Conservation (phyloP, 1,140 invertebrate genomes). For the Microplitis mediator region DNA sequence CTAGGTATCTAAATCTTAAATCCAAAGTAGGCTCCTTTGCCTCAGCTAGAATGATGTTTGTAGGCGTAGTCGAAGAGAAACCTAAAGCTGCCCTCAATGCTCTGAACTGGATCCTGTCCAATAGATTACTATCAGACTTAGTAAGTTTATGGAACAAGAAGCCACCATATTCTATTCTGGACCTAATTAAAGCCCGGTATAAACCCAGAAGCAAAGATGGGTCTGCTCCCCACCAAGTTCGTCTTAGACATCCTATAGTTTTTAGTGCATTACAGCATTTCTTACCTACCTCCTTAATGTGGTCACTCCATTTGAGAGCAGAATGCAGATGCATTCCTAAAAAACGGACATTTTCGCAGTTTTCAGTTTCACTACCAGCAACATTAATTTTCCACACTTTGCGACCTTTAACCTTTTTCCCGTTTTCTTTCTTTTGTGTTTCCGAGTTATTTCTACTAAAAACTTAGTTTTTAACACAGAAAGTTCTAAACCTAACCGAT, state of each 20-base stretch:
- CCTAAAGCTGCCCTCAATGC: conserved; percentile 1
- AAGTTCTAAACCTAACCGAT: conserved; percentile 1
- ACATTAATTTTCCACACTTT: neutral
- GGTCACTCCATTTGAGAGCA: neutral
- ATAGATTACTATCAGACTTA: neutral
- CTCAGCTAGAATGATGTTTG: no score
- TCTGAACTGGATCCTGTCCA: conserved; percentile 20
- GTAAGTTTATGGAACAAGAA: conserved; percentile 13
- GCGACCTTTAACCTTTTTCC: neutral
- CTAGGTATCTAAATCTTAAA: no score
- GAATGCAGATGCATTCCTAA: conserved; percentile 15
- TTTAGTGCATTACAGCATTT: conserved; percentile 17
- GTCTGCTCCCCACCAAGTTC: conserved; percentile 22
- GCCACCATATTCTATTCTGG: conserved; percentile 21
- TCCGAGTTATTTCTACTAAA: conserved; percentile 1
- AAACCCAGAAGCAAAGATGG: conserved; percentile 5
- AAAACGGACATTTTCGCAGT: neutral
- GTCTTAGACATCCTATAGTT: conserved; percentile 9
- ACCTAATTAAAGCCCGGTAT: conserved; percentile 20
- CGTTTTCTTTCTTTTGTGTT: neutral
- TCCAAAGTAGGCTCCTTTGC: no score
- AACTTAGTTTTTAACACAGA: neutral
- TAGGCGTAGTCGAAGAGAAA: no score
- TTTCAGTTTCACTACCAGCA: neutral
- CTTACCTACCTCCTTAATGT: neutral